Percentiles rank a stretch among this genome's conserved stretches.
phyloP scores from a whole-genome alignment of 2,888 invertebrate species.

The Tryphoninae sp. region DNA sequence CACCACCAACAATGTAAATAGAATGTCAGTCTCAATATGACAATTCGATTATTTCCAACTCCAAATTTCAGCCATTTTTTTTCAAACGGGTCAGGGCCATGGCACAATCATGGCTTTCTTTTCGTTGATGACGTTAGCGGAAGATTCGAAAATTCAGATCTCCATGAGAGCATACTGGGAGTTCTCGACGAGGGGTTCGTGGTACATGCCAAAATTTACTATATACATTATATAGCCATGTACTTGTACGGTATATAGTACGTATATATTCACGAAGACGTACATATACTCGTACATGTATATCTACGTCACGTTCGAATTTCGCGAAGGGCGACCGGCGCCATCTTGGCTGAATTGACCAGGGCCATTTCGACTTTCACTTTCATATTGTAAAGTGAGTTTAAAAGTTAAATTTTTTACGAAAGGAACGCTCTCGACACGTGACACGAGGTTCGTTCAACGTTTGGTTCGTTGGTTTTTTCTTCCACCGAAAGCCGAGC shows the following conservation, averaged over 20 bases:
- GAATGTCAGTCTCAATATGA: no score
- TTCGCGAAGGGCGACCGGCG: slow-evolving; percentile 42
- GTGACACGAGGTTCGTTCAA: background rate
- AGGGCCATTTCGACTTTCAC: slow-evolving; percentile 20
- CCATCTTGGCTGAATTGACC: slow-evolving; percentile 55
- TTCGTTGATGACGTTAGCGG: background rate
- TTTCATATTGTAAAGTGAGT: slow-evolving; percentile 41
- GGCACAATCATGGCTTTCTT: background rate
- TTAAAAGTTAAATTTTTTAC: slow-evolving; percentile 27
- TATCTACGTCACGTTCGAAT: slow-evolving; percentile 49
- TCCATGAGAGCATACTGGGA: slow-evolving; percentile 32
- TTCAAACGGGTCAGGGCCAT: background rate
- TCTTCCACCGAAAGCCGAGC: slow-evolving; percentile 3
- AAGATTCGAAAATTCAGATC: slow-evolving; percentile 4
- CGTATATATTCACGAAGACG: background rate
- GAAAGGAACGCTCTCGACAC: background rate
- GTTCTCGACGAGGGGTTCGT: slow-evolving; percentile 20
- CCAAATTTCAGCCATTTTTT: background rate
- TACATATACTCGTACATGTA: background rate
- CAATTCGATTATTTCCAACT: background rate
- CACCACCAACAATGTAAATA: no score
- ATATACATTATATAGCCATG: background rate
- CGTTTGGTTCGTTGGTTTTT: background rate
- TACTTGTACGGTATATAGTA: background rate
- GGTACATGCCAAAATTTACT: slow-evolving; percentile 23